These are phyloP conservation scores for Teinopalpus imperialis DNA, from an alignment of 2,888 invertebrate species.

Conservation along the genomic window DNA sequence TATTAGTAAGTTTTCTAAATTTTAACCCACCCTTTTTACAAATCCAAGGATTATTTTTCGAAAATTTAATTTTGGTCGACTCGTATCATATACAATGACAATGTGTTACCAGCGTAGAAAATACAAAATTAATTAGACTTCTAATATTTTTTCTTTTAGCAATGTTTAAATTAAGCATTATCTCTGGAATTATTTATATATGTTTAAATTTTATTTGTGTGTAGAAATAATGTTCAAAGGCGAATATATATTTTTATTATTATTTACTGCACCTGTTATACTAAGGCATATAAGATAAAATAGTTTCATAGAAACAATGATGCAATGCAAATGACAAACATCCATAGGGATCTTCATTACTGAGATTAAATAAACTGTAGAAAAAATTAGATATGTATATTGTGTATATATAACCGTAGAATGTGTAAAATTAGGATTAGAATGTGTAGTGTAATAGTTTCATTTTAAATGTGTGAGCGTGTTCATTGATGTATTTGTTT, in stretches of 20 bases:
- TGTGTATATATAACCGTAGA: slow-evolving; percentile 53
- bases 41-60: too few relatives aligned
- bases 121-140: too few relatives aligned
- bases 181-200: too few relatives aligned
- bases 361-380: slow-evolving; percentile 28
- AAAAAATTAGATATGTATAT: slow-evolving; percentile 28
- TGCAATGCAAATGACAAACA: slow-evolving; percentile 1
- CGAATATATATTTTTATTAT: slow-evolving; percentile 50
- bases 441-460: slow-evolving; percentile 59
- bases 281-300: slow-evolving; percentile 29
- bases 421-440: slow-evolving; percentile 55
- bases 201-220: slow-evolving; percentile 37
- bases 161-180: too few relatives aligned
- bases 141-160: too few relatives aligned
- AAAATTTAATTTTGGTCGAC: too few relatives aligned
- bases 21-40: too few relatives aligned
- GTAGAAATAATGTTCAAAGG: slow-evolving; percentile 44
- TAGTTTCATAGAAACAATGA: slow-evolving; percentile 23
- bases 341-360: slow-evolving; percentile 6
- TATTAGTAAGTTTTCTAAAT: too few relatives aligned
- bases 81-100: too few relatives aligned
- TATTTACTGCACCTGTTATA: slow-evolving; percentile 37
- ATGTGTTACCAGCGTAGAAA: too few relatives aligned
- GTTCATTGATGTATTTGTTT: slow-evolving; percentile 47
- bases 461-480: slow-evolving; percentile 50